phyloP scores from a whole-genome alignment of 2,797 vertebrate genomes.

The Podarcis siculus region DNA sequence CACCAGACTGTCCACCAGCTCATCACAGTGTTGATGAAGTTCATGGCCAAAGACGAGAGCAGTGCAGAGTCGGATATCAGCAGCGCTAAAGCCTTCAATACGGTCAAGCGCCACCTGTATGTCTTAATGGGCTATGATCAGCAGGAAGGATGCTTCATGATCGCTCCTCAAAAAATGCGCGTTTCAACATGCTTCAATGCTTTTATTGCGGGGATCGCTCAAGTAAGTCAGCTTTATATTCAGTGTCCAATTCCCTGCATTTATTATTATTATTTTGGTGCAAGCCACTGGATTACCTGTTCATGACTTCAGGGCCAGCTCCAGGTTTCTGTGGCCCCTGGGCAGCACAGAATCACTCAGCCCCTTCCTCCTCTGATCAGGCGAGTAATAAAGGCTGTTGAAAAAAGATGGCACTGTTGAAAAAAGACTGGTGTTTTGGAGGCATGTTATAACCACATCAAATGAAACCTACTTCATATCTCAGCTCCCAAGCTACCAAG shows the following conservation, averaged over 20 bases:
- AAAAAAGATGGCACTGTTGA: too few relatives aligned
- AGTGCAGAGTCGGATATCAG: slow-evolving; percentile 95
- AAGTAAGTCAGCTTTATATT: slow-evolving; percentile 80
- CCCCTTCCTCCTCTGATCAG: background rate
- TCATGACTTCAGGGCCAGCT: background rate
- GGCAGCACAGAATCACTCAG: background rate
- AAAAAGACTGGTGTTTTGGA: too few relatives aligned
- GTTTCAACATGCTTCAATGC: slow-evolving; percentile 97
- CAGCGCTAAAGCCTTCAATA: slow-evolving; percentile 98
- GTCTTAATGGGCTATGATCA: slow-evolving; percentile 96
- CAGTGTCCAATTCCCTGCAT: background rate
- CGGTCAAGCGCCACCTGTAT: slow-evolving; percentile 95
- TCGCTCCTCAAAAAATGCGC: slow-evolving; percentile 98
- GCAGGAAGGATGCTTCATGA: slow-evolving; percentile 99
- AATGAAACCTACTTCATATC: background rate
- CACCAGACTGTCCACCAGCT: slow-evolving; percentile 99
- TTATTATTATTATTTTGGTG: background rate
- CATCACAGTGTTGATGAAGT: slow-evolving; percentile 98
- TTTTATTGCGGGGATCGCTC: slow-evolving; percentile 96
- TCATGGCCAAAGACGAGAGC: slow-evolving; percentile 98
- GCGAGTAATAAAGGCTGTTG: too few relatives aligned
- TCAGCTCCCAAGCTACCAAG: background rate
- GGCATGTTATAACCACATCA: background rate
- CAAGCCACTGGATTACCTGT: background rate
- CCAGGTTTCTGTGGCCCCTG: background rate